Base-by-base conservation (phyloP, 2,888 invertebrate genomes). In the Nematopogon swammerdamellus region DNA sequence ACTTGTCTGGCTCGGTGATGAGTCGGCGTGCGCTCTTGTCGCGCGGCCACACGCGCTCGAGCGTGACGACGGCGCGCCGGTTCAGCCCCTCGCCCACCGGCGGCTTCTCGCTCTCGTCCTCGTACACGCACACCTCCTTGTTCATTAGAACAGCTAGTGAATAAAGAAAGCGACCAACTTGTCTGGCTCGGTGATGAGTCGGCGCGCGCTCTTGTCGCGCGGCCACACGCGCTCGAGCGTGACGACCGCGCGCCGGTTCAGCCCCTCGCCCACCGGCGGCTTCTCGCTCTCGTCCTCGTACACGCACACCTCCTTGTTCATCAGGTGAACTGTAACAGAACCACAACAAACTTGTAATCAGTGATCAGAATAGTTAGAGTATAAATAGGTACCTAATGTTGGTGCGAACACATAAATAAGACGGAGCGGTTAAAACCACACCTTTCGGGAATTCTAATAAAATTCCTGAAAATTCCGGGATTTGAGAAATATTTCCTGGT, bases 51-150 rank as follows among this genome's bases (percentile, higher is more conserved):
- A 97, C 92, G 57, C 93, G 84, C 69, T 98, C 96, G 47, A 99
- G 74, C 0, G 97, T 97, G 1, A 93, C 89, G 64, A 96, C 90
- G 1, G 97, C 97, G 44, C 86, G 87, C 14, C 93, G 83, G 76
- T 99, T 99, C 44, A 99, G 77, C 0, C 91, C 97, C 53, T 85
- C 81, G 0, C 97, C 98, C 5, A 92, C 73, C 0, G 91, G 85
- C 0, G 99, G 98, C 67, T 97, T 98, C 51, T 84, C 84, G 0
- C 83, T 81, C 55, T 95, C 92, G 60, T 95, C 93, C 0, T 97
- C 97, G 77, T 99, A 99, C 3, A 99, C 87, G 18, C 91, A 91
- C 2, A 99, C 89, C 72, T 99, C 97, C 64, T 96, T 95, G 67
- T 36, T 36, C 36, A 36, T 36, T 4, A 36, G 11, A 99, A 87